phyloP scores from a whole-genome alignment of 2,113 vertebrate genomes.

The Oncorhynchus clarkii region DNA sequence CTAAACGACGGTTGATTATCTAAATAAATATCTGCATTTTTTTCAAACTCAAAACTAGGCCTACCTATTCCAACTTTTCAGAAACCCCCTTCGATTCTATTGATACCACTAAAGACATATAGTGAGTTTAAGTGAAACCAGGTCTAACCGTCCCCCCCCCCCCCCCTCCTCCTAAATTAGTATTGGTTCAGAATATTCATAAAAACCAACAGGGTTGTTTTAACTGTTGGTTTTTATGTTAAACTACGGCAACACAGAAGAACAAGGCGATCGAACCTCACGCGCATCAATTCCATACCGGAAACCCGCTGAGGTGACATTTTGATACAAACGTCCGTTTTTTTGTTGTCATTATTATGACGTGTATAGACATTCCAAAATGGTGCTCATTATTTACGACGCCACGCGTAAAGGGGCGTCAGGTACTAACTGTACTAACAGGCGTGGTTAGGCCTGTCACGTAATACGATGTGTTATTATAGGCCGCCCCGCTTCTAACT shows the following conservation, averaged over 20 bases:
- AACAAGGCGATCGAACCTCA: constrained; percentile 61
- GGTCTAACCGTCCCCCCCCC: too few relatives aligned
- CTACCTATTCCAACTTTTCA: too few relatives aligned
- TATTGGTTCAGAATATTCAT: constrained; percentile 37
- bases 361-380: constrained; percentile 33
- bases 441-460: background rate
- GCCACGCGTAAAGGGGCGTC: background rate
- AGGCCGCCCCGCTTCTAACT: background rate
- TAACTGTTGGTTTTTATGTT: background rate
- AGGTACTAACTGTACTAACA: background rate
- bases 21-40: too few relatives aligned
- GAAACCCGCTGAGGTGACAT: constrained; percentile 55
- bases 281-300: constrained; percentile 65
- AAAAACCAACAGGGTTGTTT: constrained; percentile 58
- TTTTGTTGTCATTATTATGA: constrained; percentile 46
- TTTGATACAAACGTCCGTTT: constrained; percentile 68
- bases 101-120: too few relatives aligned
- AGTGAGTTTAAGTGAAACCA: too few relatives aligned
- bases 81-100: too few relatives aligned
- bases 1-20: too few relatives aligned
- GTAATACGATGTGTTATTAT: background rate
- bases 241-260: constrained; percentile 15
- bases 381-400: constrained; percentile 36
- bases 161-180: background rate
- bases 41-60: too few relatives aligned